Percentiles rank a stretch among this genome's conserved stretches.
These are phyloP conservation scores for Melanotaenia parkinsoni DNA, from an alignment of 2,797 vertebrate genomes.

Conservation along the genomic window DNA sequence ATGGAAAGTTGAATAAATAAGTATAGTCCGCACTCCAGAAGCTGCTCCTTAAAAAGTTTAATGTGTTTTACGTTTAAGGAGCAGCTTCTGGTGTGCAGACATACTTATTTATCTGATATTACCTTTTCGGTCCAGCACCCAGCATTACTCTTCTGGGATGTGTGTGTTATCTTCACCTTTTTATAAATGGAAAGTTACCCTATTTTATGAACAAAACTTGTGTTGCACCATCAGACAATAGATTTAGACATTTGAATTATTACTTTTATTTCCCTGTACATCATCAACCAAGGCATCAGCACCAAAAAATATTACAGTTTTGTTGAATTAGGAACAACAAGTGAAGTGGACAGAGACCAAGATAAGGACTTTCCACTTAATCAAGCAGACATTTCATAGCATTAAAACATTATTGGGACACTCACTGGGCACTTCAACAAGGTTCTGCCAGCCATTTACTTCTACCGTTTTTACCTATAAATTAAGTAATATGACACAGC, in stretches of 20 bases:
- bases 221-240: too few relatives aligned
- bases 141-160: too few relatives aligned
- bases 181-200: too few relatives aligned
- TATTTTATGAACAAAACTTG: too few relatives aligned
- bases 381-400: slow-evolving; percentile 72
- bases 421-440: slow-evolving; percentile 34
- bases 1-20: too few relatives aligned
- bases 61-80: too few relatives aligned
- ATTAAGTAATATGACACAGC: slow-evolving; percentile 74
- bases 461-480: slow-evolving; percentile 70
- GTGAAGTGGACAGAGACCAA: slow-evolving; percentile 18
- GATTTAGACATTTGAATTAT: background rate
- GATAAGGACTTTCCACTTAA: slow-evolving; percentile 57
- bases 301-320: slow-evolving; percentile 1
- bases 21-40: too few relatives aligned
- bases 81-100: too few relatives aligned
- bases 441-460: slow-evolving; percentile 58
- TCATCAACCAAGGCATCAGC: slow-evolving; percentile 4
- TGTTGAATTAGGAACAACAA: background rate
- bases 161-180: too few relatives aligned
- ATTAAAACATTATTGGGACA: slow-evolving; percentile 71
- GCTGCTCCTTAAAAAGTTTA: too few relatives aligned
- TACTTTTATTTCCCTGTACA: background rate
- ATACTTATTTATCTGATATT: too few relatives aligned
- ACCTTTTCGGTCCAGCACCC: too few relatives aligned